Conservation (phyloP, 2,888 invertebrate genomes). For the Caenorhabditis angaria region DNA sequence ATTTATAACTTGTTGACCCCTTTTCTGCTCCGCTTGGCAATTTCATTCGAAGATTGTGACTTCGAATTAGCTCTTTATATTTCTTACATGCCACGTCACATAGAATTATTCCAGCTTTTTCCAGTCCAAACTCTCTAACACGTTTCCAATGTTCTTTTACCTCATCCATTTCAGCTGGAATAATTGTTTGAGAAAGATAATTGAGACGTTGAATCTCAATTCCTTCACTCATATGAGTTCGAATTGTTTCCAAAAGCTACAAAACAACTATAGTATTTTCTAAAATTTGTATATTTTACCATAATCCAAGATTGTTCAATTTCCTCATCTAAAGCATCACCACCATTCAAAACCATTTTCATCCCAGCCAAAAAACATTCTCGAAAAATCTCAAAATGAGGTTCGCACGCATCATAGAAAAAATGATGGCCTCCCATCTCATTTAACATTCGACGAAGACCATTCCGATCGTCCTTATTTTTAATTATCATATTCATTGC, state of each 20-base stretch:
- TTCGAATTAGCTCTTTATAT: slow-evolving; percentile 52
- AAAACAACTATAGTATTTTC: slow-evolving; percentile 13
- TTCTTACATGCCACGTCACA: slow-evolving; percentile 55
- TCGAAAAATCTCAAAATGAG: slow-evolving; percentile 68
- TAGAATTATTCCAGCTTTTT: slow-evolving; percentile 55
- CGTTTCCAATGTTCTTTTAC: slow-evolving; percentile 50
- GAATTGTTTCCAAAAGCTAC: slow-evolving; percentile 58
- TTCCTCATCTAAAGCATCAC: slow-evolving; percentile 58
- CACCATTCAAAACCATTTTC: slow-evolving; percentile 43
- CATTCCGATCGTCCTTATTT: slow-evolving; percentile 62
- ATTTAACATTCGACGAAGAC: slow-evolving; percentile 56
- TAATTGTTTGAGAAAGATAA: slow-evolving; percentile 65
- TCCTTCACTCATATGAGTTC: slow-evolving; percentile 61
- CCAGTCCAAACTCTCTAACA: slow-evolving; percentile 55
- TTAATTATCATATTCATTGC: slow-evolving; percentile 69
- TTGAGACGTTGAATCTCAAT: slow-evolving; percentile 61
- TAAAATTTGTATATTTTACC: slow-evolving; percentile 26
- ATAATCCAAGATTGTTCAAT: slow-evolving; percentile 62
- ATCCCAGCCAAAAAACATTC: slow-evolving; percentile 60
- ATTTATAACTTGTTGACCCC: slow-evolving; percentile 44
- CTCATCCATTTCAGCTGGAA: slow-evolving; percentile 48
- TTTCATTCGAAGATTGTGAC: slow-evolving; percentile 50
- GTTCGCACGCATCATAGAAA: slow-evolving; percentile 69
- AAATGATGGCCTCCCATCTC: slow-evolving; percentile 71
- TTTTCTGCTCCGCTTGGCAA: slow-evolving; percentile 41